A percentile compares a stretch with the other conserved stretches of the same genome.
Conservation (phyloP, 2,113 vertebrate species). For the Melanerpes formicivorus region DNA sequence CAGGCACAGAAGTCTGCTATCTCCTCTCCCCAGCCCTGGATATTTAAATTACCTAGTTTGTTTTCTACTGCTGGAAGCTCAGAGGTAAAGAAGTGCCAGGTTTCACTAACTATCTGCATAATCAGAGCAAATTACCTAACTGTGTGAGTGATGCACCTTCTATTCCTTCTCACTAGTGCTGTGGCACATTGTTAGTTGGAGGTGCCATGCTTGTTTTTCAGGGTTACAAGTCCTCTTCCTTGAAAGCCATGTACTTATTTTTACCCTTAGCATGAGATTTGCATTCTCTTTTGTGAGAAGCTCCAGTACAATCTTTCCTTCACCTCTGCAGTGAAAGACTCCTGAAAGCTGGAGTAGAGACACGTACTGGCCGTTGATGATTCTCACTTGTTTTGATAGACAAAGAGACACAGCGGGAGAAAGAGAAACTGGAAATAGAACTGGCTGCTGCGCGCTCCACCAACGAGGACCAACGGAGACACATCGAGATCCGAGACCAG, state of each 20-base stretch:
- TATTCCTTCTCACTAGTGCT: not conserved
- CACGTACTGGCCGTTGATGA: not conserved
- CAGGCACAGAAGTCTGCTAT: not conserved
- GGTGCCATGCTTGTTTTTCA: constrained; percentile 8
- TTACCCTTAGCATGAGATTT: not conserved
- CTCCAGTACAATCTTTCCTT: not conserved
- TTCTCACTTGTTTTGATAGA: constrained; percentile 71
- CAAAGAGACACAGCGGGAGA: constrained; percentile 92
- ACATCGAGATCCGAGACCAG: constrained; percentile 98
- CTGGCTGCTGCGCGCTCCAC: constrained; percentile 88
- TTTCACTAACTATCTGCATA: constrained; percentile 24
- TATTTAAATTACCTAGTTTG: not conserved
- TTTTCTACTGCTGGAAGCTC: constrained; percentile 14
- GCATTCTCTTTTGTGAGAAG: not conserved
- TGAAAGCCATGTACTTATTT: not conserved
- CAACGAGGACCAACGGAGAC: constrained; percentile 94
- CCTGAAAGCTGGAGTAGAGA: not conserved
- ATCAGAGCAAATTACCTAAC: constrained; percentile 38
- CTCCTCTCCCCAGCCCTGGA: not conserved
- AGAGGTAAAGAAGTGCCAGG: not conserved
- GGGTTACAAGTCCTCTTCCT: constrained; percentile 12
- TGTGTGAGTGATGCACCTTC: constrained; percentile 28
- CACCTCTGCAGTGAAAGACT: not conserved
- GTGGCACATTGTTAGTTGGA: not conserved
- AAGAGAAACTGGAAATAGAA: constrained; percentile 96